Percentiles rank a stretch among this genome's conserved stretches.
These are phyloP conservation scores for Polymixis lichenea DNA, from an alignment of 2,888 invertebrate genomes.

Conservation along the genomic window DNA sequence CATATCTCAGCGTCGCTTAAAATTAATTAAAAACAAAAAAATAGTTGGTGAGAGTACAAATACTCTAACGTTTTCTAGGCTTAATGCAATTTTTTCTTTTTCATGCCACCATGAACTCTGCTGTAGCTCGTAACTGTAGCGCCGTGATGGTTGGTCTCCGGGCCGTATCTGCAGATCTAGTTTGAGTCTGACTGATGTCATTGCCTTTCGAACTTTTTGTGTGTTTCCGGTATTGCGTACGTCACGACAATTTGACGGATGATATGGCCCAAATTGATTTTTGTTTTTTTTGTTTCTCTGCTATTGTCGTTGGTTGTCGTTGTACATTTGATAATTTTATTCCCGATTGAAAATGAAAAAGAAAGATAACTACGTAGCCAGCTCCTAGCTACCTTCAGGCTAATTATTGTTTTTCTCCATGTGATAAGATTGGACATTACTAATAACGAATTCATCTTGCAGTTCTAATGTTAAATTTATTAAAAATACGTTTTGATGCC, in stretches of 20 bases:
- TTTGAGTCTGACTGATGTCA: constrained; percentile 62
- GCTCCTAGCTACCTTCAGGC: no score
- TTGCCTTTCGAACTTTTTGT: constrained; percentile 58
- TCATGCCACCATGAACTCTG: constrained; percentile 34
- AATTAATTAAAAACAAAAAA: neutral
- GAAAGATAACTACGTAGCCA: no score
- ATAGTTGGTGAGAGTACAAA: no score
- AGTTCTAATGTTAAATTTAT: no score
- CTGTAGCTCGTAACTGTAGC: neutral
- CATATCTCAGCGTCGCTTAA: neutral
- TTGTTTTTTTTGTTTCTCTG: no score
- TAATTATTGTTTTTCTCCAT: no score
- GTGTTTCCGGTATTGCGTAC: constrained; percentile 55
- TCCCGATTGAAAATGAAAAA: no score
- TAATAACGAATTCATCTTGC: no score
- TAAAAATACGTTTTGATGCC: no score
- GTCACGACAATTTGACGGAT: constrained; percentile 42
- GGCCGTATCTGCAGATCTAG: constrained; percentile 58
- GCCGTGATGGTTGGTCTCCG: constrained; percentile 49
- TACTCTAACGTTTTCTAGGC: neutral
- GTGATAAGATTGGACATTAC: no score
- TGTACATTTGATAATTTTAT: no score
- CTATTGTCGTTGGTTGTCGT: no score
- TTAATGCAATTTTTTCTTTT: neutral
- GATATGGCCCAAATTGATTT: neutral